A percentile compares a stretch with the other conserved stretches of the same genome.
Evolutionary conservation across 2,888 invertebrate genomes (phyloP).

Genomic region (Amblyjoppa proteus): DNA sequence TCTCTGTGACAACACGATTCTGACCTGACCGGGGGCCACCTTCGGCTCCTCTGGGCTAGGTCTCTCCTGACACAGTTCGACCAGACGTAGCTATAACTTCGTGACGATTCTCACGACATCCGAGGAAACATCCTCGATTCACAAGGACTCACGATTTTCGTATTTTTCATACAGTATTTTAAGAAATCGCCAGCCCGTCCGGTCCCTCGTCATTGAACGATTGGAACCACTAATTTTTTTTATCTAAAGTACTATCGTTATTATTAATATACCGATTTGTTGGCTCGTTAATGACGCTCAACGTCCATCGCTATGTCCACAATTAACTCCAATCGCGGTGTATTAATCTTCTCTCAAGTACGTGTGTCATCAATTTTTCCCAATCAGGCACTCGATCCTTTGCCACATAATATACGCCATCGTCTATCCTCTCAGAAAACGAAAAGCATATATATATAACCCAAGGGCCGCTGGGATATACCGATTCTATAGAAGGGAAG

Average conservation of each 20-base stretch:
- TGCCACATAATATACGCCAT: conserved; percentile 32
- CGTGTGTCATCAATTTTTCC: conserved; percentile 49
- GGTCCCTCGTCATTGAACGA: not conserved
- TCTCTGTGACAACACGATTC: conserved; percentile 85
- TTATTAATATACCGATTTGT: conserved; percentile 30
- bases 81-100: conserved; percentile 15
- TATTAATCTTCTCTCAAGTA: conserved; percentile 35
- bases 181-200: not conserved
- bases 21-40: conserved; percentile 79
- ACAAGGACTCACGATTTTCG: not conserved
- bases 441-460: conserved; percentile 11
- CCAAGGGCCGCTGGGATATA: not conserved
- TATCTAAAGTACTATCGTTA: not conserved
- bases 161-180: not conserved
- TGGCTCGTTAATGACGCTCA: conserved; percentile 3
- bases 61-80: conserved; percentile 60
- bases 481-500: conserved; percentile 22
- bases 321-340: conserved; percentile 35
- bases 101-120: conserved; percentile 19
- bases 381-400: conserved; percentile 58
- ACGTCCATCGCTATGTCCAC: conserved; percentile 19
- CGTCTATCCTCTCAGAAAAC: conserved; percentile 19
- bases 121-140: not conserved
- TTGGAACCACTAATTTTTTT: not conserved
- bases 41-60: conserved; percentile 66